These are phyloP conservation scores for Machaerirhynchus nigripectus DNA, from an alignment of 2,113 vertebrate genomes.

Conservation along the genomic window DNA sequence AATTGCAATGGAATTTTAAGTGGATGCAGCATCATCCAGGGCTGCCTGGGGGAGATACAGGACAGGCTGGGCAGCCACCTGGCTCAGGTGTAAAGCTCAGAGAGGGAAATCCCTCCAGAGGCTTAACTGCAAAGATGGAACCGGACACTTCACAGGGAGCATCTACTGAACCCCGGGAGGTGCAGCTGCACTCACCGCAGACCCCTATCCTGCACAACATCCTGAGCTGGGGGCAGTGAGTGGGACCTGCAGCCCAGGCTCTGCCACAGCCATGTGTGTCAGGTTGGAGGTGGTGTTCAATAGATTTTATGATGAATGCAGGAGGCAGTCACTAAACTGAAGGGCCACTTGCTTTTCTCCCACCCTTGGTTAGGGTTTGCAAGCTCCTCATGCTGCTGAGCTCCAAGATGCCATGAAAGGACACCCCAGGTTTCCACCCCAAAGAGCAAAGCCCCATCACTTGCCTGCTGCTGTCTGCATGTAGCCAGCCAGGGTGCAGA, in stretches of 20 bases:
- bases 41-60: neutral
- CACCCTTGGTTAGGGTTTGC: neutral
- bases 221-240: neutral
- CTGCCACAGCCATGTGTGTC: neutral
- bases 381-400: neutral
- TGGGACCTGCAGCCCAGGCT: neutral
- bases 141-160: neutral
- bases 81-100: neutral
- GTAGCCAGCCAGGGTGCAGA: constrained; percentile 91
- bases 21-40: neutral
- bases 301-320: neutral
- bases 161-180: neutral
- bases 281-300: neutral
- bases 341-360: neutral
- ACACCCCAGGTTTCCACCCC: neutral
- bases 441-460: neutral
- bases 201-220: neutral
- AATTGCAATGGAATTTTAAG: neutral
- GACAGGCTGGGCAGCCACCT: neutral
- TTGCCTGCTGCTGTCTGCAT: constrained; percentile 92
- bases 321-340: neutral
- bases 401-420: neutral
- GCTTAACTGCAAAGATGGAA: neutral
- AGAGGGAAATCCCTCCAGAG: neutral
- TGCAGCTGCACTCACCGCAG: neutral